Percentiles rank a stretch among this genome's conserved stretches.
Conservation (phyloP, 2,888 invertebrate species). For the Brachyptera risi region DNA sequence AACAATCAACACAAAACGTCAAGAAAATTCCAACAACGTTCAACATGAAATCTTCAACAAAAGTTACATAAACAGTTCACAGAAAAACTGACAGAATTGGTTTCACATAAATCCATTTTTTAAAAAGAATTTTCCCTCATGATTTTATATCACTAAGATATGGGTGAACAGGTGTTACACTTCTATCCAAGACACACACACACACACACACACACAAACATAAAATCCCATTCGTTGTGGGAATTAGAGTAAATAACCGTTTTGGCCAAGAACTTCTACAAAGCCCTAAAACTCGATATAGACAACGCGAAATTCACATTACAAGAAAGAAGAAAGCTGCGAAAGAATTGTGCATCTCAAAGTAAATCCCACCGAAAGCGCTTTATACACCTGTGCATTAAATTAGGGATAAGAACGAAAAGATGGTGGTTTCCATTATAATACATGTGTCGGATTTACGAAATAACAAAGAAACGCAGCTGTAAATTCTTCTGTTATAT, state of each 20-base stretch:
- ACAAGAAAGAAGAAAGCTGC: slow-evolving; percentile 21
- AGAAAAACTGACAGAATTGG: no score
- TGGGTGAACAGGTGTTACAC: slow-evolving; percentile 2
- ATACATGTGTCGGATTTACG: slow-evolving; percentile 5
- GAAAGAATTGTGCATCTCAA: not conserved
- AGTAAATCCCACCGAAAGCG: slow-evolving; percentile 1
- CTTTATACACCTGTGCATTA: slow-evolving; percentile 10
- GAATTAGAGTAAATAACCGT: slow-evolving; percentile 5
- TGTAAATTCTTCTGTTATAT: slow-evolving; percentile 11
- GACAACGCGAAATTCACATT: slow-evolving; percentile 24
- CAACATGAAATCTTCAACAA: no score
- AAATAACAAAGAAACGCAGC: not conserved
- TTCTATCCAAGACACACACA: not conserved
- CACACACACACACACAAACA: not conserved
- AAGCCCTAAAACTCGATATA: slow-evolving; percentile 15
- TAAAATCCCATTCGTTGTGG: not conserved
- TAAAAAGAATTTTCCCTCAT: no score
- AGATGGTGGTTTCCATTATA: not conserved
- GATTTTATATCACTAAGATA: no score
- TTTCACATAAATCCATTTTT: no score
- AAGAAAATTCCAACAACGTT: no score
- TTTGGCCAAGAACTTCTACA: not conserved
- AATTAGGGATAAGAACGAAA: slow-evolving; percentile 16
- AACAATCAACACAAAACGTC: no score
- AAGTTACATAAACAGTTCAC: no score